phyloP scores from a whole-genome alignment of 2,113 vertebrate species.

The Phrynocephalus versicolor region DNA sequence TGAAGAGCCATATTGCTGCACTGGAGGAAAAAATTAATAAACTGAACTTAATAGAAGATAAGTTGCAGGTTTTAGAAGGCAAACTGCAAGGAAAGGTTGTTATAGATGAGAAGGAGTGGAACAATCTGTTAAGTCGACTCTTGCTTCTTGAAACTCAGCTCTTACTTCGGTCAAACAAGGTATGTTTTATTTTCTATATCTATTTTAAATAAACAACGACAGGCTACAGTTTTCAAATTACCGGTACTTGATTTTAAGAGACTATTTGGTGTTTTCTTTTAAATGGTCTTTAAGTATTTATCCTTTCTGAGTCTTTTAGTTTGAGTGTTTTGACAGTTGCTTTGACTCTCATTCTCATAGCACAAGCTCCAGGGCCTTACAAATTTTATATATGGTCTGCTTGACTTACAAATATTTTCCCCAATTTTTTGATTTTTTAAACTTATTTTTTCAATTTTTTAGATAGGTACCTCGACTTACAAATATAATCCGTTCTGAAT shows the following conservation, averaged over 20 bases:
- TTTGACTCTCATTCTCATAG: no score
- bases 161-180: constrained; percentile 76
- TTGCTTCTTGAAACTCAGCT: constrained; percentile 88
- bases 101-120: constrained; percentile 84
- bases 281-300: no score
- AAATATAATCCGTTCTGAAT: no score
- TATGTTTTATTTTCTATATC: constrained; percentile 48
- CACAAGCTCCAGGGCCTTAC: no score
- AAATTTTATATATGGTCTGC: no score
- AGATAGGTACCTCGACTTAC: no score
- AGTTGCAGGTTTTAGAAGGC: constrained; percentile 78
- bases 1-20: constrained; percentile 78
- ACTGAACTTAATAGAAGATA: constrained; percentile 74
- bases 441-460: no score
- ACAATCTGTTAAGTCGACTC: constrained; percentile 85
- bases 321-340: no score
- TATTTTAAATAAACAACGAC: background rate
- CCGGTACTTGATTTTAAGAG: background rate
- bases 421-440: no score
- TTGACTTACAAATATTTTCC: no score
- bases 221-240: background rate
- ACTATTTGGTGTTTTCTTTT: background rate
- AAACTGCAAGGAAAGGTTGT: constrained; percentile 79
- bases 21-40: constrained; percentile 77
- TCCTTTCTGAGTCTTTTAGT: no score